Conservation (phyloP, 2,113 vertebrate genomes). For the Spheniscus mendiculus region DNA sequence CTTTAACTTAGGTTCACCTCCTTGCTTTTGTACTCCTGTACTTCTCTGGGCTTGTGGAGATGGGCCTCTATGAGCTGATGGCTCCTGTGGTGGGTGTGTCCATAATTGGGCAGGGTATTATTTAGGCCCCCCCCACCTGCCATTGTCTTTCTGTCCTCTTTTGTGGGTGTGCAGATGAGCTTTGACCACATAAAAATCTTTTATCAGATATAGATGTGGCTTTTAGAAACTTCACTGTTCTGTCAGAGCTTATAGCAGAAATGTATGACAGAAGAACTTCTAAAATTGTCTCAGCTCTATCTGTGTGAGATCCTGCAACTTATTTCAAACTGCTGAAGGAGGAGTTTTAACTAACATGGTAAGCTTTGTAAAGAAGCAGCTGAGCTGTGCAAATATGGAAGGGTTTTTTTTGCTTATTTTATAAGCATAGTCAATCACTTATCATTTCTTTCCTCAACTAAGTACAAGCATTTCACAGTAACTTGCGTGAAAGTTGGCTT, state of each 20-base stretch:
- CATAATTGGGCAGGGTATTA: not conserved
- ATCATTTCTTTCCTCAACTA: not conserved
- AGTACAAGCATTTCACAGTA: not conserved
- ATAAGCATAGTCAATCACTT: not conserved
- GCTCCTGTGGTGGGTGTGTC: not conserved
- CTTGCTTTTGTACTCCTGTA: not conserved
- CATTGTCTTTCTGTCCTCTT: not conserved
- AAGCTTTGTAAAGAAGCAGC: not conserved
- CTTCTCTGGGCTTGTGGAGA: not conserved
- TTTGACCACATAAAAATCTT: not conserved
- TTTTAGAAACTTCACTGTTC: not conserved
- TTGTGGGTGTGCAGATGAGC: not conserved
- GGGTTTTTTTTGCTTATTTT: not conserved
- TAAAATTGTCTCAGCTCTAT: not conserved
- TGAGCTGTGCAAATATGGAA: not conserved
- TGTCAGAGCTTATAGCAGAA: not conserved
- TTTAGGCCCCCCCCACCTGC: fast-evolving
- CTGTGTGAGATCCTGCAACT: not conserved
- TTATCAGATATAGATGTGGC: not conserved
- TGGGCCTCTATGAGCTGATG: not conserved
- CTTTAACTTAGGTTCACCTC: not conserved
- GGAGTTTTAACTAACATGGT: not conserved
- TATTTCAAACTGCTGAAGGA: not conserved
- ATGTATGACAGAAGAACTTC: not conserved
- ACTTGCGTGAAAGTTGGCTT: not conserved